A percentile compares a stretch with the other conserved stretches of the same genome.
phyloP scores from a whole-genome alignment of 2,113 vertebrate genomes.

The Aptenodytes forsteri region DNA sequence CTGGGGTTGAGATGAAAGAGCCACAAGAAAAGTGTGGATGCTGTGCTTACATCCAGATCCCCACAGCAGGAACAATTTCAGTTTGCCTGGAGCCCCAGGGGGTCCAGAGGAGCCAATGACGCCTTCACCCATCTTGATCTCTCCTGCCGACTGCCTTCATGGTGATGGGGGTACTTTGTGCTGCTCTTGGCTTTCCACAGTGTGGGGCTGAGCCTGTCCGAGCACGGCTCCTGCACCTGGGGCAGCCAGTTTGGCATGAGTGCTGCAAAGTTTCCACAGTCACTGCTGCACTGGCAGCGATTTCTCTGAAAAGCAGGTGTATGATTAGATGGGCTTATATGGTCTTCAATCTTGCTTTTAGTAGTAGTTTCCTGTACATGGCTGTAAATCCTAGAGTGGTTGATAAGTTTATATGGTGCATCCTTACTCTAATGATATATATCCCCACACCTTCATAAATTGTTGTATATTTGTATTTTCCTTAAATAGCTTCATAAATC shows the following conservation, averaged over 20 bases:
- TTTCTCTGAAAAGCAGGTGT: background rate
- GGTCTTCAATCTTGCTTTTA: constrained; percentile 44
- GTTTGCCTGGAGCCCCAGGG: background rate
- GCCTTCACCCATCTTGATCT: background rate
- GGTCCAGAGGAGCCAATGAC: background rate
- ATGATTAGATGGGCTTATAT: constrained; percentile 3
- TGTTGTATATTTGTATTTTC: constrained; percentile 28
- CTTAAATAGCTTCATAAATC: constrained; percentile 55
- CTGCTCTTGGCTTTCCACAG: background rate
- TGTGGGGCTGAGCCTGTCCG: background rate
- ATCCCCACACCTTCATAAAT: constrained; percentile 51
- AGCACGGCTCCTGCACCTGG: background rate
- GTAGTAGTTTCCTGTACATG: background rate
- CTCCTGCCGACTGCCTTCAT: background rate
- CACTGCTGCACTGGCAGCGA: background rate
- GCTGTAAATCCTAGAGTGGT: constrained; percentile 43
- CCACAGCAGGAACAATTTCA: background rate
- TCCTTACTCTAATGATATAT: constrained; percentile 40
- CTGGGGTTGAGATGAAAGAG: background rate
- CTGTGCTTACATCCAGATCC: background rate
- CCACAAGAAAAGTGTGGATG: background rate
- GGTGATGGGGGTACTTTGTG: background rate
- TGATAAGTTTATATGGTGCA: constrained; percentile 26
- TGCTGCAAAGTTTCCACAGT: background rate
- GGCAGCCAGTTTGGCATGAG: background rate